phyloP scores from a whole-genome alignment of 2,113 vertebrate species.

The Pycnonotus jocosus region DNA sequence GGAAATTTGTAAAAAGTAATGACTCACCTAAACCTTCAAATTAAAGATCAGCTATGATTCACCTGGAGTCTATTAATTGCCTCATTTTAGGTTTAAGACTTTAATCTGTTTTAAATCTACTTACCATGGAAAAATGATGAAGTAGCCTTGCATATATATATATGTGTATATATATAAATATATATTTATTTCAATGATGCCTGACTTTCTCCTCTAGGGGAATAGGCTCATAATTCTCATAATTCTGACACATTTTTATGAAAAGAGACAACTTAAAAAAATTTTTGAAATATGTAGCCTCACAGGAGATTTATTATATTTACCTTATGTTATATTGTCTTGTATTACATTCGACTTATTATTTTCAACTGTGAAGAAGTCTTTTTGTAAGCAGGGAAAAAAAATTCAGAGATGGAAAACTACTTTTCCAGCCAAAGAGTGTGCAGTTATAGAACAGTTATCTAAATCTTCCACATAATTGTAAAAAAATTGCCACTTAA shows the following conservation, averaged over 20 bases:
- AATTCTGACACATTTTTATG: not conserved
- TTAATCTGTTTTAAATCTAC: not conserved
- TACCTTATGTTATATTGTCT: not conserved
- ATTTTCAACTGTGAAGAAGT: not conserved
- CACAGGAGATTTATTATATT: not conserved
- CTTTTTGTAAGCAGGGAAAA: not conserved
- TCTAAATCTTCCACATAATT: not conserved
- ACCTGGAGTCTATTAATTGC: not conserved
- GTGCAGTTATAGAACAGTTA: not conserved
- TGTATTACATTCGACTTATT: not conserved
- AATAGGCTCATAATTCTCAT: not conserved
- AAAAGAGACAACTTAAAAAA: not conserved
- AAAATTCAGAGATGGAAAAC: not conserved
- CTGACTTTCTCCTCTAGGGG: not conserved
- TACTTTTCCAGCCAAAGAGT: not conserved
- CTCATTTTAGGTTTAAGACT: not conserved
- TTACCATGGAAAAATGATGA: not conserved
- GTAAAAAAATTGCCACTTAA: not conserved
- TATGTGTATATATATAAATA: too few species aligned
- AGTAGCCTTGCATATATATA: not conserved
- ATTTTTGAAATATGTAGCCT: not conserved
- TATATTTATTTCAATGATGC: not conserved
- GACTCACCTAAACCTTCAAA: not conserved
- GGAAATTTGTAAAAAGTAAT: not conserved
- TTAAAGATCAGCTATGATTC: not conserved